Conservation (phyloP, 2,888 invertebrate species). For the Linyphia triangularis region DNA sequence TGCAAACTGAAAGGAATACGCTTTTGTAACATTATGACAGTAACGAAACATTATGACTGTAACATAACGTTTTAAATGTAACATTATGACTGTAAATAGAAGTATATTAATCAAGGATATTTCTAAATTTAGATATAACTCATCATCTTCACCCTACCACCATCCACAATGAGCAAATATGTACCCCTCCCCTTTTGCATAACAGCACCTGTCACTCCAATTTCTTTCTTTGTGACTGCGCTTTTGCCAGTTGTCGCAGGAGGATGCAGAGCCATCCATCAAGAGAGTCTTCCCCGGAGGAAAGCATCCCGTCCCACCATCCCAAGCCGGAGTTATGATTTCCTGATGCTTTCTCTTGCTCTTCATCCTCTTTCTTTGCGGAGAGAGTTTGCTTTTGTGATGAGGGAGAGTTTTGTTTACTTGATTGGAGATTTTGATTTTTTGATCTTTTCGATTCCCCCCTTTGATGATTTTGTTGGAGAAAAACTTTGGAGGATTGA, state of each 20-base stretch:
- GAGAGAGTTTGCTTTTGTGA: background rate
- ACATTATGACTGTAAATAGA: too few species aligned
- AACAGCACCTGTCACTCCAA: conserved; percentile 56
- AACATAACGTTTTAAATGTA: too few species aligned
- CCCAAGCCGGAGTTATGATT: conserved; percentile 16
- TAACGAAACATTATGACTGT: too few species aligned
- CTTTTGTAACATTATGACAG: too few species aligned
- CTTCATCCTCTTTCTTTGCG: background rate
- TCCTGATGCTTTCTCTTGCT: background rate
- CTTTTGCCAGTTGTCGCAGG: conserved; percentile 65
- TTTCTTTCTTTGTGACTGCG: conserved; percentile 32
- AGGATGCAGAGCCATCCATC: conserved; percentile 59
- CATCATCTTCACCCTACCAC: too few species aligned
- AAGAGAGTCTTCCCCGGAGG: conserved; percentile 45
- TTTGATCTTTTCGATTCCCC: background rate
- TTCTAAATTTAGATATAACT: too few species aligned
- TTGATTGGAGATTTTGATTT: conserved; percentile 34
- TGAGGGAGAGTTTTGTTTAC: conserved; percentile 15
- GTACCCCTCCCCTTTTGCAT: conserved; percentile 8
- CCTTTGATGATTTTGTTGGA: background rate
- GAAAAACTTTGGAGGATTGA: too few species aligned
- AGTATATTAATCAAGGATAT: too few species aligned
- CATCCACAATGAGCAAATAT: too few species aligned
- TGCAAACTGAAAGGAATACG: too few species aligned
- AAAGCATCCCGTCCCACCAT: background rate